Conservation (phyloP, 2,113 vertebrate genomes). For the Columba livia region DNA sequence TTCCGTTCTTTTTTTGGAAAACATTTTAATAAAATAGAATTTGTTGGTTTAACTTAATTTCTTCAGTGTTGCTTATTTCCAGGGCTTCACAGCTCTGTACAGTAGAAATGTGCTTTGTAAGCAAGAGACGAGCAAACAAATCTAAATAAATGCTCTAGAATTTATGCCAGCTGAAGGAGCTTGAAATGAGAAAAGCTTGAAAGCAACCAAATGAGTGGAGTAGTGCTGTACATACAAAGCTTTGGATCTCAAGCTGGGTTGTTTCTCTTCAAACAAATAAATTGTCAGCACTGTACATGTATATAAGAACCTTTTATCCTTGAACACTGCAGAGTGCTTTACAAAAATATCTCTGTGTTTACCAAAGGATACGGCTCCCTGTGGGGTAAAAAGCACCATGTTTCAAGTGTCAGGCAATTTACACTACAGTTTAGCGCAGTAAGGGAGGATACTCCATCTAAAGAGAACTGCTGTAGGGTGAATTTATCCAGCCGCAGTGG, state of each 20-base stretch:
- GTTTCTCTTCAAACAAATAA: conserved; percentile 39
- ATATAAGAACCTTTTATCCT: conserved; percentile 48
- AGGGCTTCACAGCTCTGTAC: conserved; percentile 21
- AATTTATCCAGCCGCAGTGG: not conserved
- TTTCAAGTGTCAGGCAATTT: conserved; percentile 25
- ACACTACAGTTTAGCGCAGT: not conserved
- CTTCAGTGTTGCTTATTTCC: conserved; percentile 7
- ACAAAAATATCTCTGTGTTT: not conserved
- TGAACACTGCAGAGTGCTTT: not conserved
- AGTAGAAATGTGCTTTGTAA: not conserved
- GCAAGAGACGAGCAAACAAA: conserved; percentile 23
- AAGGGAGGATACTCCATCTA: not conserved
- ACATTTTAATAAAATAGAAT: not conserved
- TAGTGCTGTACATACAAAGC: conserved; percentile 17
- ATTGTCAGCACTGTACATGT: conserved; percentile 36
- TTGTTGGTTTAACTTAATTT: conserved; percentile 22
- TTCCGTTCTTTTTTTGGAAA: not conserved
- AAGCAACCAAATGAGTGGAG: conserved; percentile 41
- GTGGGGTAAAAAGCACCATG: not conserved
- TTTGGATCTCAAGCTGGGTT: conserved; percentile 40
- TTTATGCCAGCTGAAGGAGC: conserved; percentile 34
- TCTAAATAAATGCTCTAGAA: conserved; percentile 33
- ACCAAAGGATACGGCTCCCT: not conserved
- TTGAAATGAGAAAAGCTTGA: conserved; percentile 50
- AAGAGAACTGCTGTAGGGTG: not conserved